Base-by-base conservation (phyloP, 2,888 invertebrate species). In the Sussaba pulchella region DNA sequence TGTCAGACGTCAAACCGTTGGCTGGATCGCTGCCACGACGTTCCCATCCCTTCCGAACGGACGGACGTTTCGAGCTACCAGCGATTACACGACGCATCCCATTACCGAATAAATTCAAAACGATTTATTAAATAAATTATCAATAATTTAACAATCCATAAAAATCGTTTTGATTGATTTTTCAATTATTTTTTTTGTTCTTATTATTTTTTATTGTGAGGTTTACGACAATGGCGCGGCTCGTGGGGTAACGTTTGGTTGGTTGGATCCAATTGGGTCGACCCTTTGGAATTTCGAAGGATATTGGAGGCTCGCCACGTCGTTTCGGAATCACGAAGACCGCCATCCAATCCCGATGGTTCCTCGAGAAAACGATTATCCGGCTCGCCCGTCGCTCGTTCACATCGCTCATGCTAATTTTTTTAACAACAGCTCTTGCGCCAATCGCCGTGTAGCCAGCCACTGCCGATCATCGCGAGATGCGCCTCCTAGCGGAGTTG, bases 371-470 rank as follows among this genome's bases (percentile, higher is more conserved):
- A 90, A 87, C 90, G 88, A 91, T 91, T 91, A 91, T 88, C 88
- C 86, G 82, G 82, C 84, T 67, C 67, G 14, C 36, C 52, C 50
- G 64, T 52, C 64, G 64, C 85, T 86, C 85, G 86, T 82, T 87
- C 86, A n/a, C 90, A 89, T 91, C 90, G 89, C 86, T 91, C 90
- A 91, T 92, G 91, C 91, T 92, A 92, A 92, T 92, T 92, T 83
- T 91, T 89, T 88, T 90, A 91, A 91, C 91, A 91, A 92, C 91
- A 89, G 90, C 89, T 89, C 88, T 89, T 87, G 89, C 91, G 86
- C 91, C 91, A 91, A 91, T 91, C 85, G 89, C 89, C 87, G 86
- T 79, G 66, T 61, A 39, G 43, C 45, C 64, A 31, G 50, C 39
- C 80, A 82, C 84, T n/a, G 78, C 47, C 63, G 76, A 54, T 52